Evolutionary conservation across 1,140 invertebrate species (phyloP).

Genomic region (Drosophila obscura): DNA sequence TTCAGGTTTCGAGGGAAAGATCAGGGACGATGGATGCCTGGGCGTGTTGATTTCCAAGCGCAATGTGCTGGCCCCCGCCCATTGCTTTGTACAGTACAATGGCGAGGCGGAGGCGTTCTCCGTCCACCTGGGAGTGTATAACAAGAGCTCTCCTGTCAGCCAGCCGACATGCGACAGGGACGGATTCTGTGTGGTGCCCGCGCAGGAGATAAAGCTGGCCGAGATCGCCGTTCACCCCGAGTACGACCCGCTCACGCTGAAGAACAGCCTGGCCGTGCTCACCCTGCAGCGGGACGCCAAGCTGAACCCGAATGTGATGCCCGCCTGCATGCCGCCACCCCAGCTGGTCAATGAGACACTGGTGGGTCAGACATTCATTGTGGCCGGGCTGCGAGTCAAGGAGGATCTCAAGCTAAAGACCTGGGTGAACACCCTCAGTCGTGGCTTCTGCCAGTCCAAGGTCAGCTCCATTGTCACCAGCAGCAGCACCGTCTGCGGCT

Average conservation of each 20-base stretch:
- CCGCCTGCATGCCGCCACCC: constrained; percentile 63
- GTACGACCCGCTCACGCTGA: constrained; percentile 58
- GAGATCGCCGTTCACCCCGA: constrained; percentile 66
- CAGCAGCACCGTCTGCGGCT: constrained; percentile 56
- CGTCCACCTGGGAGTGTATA: constrained; percentile 66
- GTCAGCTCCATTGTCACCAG: constrained; percentile 36
- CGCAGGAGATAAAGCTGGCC: constrained; percentile 58
- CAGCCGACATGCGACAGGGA: constrained; percentile 35
- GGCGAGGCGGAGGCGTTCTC: constrained; percentile 49
- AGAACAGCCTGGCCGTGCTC: constrained; percentile 59
- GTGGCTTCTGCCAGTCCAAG: constrained; percentile 33
- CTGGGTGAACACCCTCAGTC: constrained; percentile 58
- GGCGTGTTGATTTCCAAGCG: constrained; percentile 59
- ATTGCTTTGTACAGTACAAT: constrained; percentile 61
- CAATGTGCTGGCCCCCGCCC: constrained; percentile 61
- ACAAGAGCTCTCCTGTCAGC: constrained; percentile 38
- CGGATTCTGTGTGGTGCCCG: constrained; percentile 60
- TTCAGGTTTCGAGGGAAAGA: constrained; percentile 46
- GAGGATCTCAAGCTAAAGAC: constrained; percentile 41
- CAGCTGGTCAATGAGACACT: constrained; percentile 41
- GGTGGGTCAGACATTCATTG: constrained; percentile 48
- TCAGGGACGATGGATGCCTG: constrained; percentile 43
- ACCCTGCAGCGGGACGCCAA: constrained; percentile 53
- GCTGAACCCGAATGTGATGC: constrained; percentile 51
- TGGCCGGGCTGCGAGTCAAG: constrained; percentile 42